Conservation (phyloP, 2,888 invertebrate species). For the Sialis lutaria region DNA sequence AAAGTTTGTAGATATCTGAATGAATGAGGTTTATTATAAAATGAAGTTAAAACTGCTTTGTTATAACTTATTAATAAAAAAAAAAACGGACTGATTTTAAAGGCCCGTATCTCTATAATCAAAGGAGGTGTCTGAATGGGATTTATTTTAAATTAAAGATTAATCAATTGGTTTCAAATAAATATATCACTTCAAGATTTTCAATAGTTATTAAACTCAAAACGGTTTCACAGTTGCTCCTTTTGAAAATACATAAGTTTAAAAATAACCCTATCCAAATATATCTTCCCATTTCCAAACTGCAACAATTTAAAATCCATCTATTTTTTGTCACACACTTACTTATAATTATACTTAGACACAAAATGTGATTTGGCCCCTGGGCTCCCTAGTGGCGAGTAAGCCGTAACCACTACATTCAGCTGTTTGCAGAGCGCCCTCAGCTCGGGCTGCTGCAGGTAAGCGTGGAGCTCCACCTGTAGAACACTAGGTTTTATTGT, state of each 20-base stretch:
- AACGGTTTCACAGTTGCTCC: neutral
- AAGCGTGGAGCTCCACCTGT: constrained; percentile 60
- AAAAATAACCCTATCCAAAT: neutral
- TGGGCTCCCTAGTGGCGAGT: constrained; percentile 56
- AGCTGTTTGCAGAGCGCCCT: constrained; percentile 40
- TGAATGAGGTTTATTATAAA: too few relatives aligned
- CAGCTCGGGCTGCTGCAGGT: constrained; percentile 52
- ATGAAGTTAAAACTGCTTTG: too few relatives aligned
- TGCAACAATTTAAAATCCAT: neutral
- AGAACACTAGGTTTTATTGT: constrained; percentile 52
- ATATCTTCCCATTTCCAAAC: neutral
- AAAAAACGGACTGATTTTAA: too few relatives aligned
- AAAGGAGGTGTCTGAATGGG: too few relatives aligned
- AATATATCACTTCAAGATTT: too few relatives aligned
- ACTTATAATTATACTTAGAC: constrained; percentile 42
- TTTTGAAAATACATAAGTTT: neutral
- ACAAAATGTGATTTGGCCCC: constrained; percentile 45
- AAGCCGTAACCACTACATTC: constrained; percentile 48
- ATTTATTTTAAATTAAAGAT: too few relatives aligned
- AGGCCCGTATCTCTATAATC: too few relatives aligned
- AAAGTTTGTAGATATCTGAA: too few relatives aligned
- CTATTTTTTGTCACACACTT: constrained; percentile 12
- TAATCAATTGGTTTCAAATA: too few relatives aligned
- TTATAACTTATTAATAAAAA: too few relatives aligned
- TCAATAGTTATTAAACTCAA: too few relatives aligned